Percentiles rank a stretch among this genome's conserved stretches.
Evolutionary conservation across 2,888 invertebrate genomes (phyloP).

Genomic region (Bursaphelenchus okinawaensis): DNA sequence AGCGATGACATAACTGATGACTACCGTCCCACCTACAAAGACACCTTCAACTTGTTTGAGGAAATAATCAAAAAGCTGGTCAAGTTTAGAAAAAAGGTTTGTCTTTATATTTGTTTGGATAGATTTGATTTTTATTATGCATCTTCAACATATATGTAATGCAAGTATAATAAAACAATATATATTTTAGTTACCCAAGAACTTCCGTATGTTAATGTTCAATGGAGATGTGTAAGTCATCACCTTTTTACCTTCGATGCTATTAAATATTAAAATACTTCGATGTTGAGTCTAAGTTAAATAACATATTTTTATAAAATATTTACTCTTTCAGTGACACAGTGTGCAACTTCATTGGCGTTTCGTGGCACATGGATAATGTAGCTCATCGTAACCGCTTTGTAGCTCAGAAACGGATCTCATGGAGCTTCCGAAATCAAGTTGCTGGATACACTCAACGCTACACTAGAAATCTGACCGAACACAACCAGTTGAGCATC

Average conservation of each 20-base stretch:
- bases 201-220: constrained; percentile 47
- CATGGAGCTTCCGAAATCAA: constrained; percentile 30
- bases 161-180: too few species aligned
- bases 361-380: constrained; percentile 42
- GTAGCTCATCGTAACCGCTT: constrained; percentile 27
- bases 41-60: constrained; percentile 34
- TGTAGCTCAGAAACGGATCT: constrained; percentile 1
- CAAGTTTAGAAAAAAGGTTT: constrained; percentile 5
- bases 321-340: constrained; percentile 29
- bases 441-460: constrained; percentile 42
- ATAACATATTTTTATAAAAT: constrained; percentile 12
- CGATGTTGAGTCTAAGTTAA: too few species aligned
- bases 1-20: constrained; percentile 29
- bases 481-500: constrained; percentile 29
- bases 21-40: constrained; percentile 31
- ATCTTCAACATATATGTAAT: too few species aligned
- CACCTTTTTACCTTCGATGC: too few species aligned
- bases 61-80: constrained; percentile 17
- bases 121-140: too few species aligned
- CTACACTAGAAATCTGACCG: constrained; percentile 25
- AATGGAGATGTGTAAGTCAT: constrained; percentile 44
- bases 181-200: constrained; percentile 2
- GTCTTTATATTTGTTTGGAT: too few species aligned
- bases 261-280: too few species aligned
- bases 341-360: constrained; percentile 51